phyloP scores from a whole-genome alignment of 2,888 invertebrate genomes.

The Spicauda simplicius region DNA sequence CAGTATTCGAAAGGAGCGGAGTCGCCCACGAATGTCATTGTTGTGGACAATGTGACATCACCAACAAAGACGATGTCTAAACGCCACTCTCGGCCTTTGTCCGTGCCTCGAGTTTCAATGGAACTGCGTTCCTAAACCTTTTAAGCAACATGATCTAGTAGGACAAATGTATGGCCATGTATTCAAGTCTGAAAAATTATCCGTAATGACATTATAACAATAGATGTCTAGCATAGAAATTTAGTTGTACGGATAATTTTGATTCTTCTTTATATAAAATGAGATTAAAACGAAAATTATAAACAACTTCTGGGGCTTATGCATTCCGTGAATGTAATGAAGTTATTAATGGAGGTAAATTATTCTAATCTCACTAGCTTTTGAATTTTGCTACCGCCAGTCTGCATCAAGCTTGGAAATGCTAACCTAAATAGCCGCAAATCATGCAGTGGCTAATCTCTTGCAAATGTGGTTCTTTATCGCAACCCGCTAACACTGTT shows the following conservation, averaged over 20 bases:
- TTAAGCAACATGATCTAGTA: neutral
- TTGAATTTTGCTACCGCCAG: neutral
- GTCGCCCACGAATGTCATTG: conserved; percentile 31
- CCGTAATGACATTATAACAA: neutral
- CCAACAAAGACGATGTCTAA: conserved; percentile 35
- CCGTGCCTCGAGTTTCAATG: conserved; percentile 27
- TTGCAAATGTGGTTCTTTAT: neutral
- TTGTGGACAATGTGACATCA: conserved; percentile 37
- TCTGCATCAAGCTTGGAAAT: neutral
- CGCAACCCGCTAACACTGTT: neutral
- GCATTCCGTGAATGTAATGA: neutral
- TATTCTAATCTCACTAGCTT: neutral
- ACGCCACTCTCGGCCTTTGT: conserved; percentile 33
- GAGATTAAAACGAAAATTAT: too few relatives aligned
- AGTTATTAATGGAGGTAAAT: neutral
- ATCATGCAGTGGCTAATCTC: neutral
- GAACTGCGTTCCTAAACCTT: conserved; percentile 25
- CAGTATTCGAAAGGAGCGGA: conserved; percentile 24
- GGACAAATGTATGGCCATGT: neutral
- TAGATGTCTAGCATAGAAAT: neutral
- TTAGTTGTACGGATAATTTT: too few relatives aligned
- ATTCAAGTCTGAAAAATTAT: neutral
- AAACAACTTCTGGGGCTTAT: too few relatives aligned
- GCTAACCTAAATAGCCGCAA: neutral
- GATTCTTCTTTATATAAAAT: too few relatives aligned